Base-by-base conservation (phyloP, 2,113 vertebrate species). In the Ploceus nigricollis region DNA sequence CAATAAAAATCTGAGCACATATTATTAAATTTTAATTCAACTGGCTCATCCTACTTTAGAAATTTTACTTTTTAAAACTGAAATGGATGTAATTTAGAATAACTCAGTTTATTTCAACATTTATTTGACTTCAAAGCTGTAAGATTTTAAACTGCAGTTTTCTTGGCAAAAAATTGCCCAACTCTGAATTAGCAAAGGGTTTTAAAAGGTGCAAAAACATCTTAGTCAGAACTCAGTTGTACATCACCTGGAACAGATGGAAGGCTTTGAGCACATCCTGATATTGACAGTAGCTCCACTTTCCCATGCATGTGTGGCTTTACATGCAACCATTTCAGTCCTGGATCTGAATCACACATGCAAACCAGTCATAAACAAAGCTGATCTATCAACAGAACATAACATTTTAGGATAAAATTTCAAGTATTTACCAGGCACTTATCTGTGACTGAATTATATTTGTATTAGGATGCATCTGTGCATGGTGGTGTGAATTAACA, bases 281-380 rank as follows among this genome's bases (percentile, higher is more conserved):
- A 24, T 40, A 27, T 18, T 48, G 45, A 3, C 11, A 40, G 25
- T 27, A 78, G 6, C 45, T 82, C 35, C 15, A 13, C 15, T 44
- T 80, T 63, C 11, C 18, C 28, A 5, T 42, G 12, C 0, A 0
- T 7, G 10, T n/a, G 31, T 44, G 28, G 12, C 5, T 76, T 87
- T 28, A 22, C 20, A 16, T 15, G 25, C 12, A 75, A 31, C 1
- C 4, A 27, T 28, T 31, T 75, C 44, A 60, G 18, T 23, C n/a
- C 47, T 71, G 33, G 18, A 58, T 61, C 42, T 30, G 8, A 64
- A 44, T 25, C 23, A 20, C 12, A 9, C 1, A 0, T 18, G 21
- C 7, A 75, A 75, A 58, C 4, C 8, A 22, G 23, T 21, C 17
- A 44, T 4, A 25, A 35, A 33, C 13, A 58, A 69, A 80, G 10